phyloP scores from a whole-genome alignment of 2,888 invertebrate species.

The Drosophila hamatofila region DNA sequence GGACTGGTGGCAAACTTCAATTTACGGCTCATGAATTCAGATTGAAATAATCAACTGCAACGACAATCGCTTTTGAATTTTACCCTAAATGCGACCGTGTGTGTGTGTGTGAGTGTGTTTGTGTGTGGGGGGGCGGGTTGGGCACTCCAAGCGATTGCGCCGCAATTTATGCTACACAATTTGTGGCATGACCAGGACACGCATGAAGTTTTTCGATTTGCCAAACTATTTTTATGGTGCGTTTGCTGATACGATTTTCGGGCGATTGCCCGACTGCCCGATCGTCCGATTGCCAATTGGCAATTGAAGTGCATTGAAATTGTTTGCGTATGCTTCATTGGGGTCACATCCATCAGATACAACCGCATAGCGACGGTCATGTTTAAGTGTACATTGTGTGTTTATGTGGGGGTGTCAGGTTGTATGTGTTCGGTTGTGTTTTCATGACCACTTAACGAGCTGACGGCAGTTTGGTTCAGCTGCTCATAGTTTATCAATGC shows the following conservation, averaged over 20 bases:
- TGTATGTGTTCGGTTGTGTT: slow-evolving; percentile 24
- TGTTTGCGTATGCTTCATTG: slow-evolving; percentile 60
- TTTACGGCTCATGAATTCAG: slow-evolving; percentile 63
- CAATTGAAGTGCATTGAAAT: slow-evolving; percentile 60
- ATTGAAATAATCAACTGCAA: slow-evolving; percentile 24
- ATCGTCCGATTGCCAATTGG: slow-evolving; percentile 48
- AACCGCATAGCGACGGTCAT: slow-evolving; percentile 20
- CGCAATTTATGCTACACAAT: slow-evolving; percentile 67
- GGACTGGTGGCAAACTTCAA: slow-evolving; percentile 36
- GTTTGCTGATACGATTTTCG: slow-evolving; percentile 49
- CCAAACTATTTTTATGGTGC: slow-evolving; percentile 58
- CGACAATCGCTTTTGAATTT: slow-evolving; percentile 9
- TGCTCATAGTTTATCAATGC: slow-evolving; percentile 42
- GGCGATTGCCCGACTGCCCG: slow-evolving; percentile 26
- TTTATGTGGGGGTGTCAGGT: slow-evolving; percentile 5
- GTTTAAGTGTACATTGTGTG: slow-evolving; percentile 56
- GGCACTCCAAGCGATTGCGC: slow-evolving; percentile 51
- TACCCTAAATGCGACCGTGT: slow-evolving; percentile 8
- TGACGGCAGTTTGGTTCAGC: slow-evolving; percentile 20
- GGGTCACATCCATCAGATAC: slow-evolving; percentile 60
- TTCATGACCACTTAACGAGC: slow-evolving; percentile 43
- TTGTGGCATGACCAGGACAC: slow-evolving; percentile 44
- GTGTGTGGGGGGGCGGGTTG: neutral
- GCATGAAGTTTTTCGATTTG: slow-evolving; percentile 62
- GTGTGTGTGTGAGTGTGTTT: neutral